A percentile compares a stretch with the other conserved stretches of the same genome.
Evolutionary conservation across 2,797 vertebrate genomes (phyloP).

Genomic region (Betta splendens): DNA sequence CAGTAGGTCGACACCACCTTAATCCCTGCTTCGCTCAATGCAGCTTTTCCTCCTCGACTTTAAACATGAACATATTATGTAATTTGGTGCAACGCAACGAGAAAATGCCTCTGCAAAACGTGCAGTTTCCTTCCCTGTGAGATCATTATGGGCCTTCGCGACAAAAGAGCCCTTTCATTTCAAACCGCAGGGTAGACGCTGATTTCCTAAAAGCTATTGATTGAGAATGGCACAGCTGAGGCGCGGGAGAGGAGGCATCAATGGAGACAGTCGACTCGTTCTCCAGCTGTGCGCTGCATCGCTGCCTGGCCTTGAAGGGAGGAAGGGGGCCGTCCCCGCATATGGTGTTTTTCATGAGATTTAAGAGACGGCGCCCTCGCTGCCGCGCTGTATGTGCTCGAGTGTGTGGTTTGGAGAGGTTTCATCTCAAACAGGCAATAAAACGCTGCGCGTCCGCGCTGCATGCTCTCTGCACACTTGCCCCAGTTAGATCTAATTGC

Average conservation of each 20-base stretch:
- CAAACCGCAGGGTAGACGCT: conserved; percentile 67
- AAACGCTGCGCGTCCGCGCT: conserved; percentile 28
- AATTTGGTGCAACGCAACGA: conserved; percentile 59
- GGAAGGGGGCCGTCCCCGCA: conserved; percentile 45
- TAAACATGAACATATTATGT: conserved; percentile 65
- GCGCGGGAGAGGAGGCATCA: conserved; percentile 61
- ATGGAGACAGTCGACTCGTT: conserved; percentile 62
- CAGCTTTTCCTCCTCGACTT: conserved; percentile 29
- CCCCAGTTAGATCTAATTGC: conserved; percentile 54
- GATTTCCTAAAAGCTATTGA: conserved; percentile 77
- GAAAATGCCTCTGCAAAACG: conserved; percentile 50
- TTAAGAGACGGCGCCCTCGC: conserved; percentile 52
- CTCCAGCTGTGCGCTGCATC: conserved; percentile 74
- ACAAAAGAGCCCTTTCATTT: conserved; percentile 77
- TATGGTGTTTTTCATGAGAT: conserved; percentile 36
- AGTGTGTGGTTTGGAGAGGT: conserved; percentile 41
- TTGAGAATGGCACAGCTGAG: conserved; percentile 76
- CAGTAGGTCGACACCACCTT: conserved; percentile 60
- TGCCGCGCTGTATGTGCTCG: conserved; percentile 24
- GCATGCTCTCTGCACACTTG: conserved; percentile 31
- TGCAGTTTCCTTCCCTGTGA: conserved; percentile 48
- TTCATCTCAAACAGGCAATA: conserved; percentile 37
- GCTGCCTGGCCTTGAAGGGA: conserved; percentile 47
- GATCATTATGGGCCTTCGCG: conserved; percentile 56
- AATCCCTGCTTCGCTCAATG: conserved; percentile 44